A percentile compares a stretch with the other conserved stretches of the same genome.
phyloP scores from a whole-genome alignment of 2,888 invertebrate species.

The Clanis bilineata region DNA sequence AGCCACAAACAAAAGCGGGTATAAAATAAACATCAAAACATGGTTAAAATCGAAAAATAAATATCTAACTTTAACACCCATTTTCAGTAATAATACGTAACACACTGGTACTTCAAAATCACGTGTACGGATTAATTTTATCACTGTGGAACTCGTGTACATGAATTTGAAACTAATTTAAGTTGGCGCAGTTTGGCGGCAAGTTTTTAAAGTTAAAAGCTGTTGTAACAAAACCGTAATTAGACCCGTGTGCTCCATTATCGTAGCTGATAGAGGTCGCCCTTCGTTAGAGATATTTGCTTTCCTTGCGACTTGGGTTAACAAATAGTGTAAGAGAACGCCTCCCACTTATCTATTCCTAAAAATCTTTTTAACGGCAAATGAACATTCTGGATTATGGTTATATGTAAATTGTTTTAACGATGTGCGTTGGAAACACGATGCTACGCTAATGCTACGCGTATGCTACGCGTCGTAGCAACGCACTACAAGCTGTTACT shows the following conservation, averaged over 20 bases:
- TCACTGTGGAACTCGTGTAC: not conserved
- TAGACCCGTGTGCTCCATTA: conserved; percentile 8
- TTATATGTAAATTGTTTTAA: too few species aligned
- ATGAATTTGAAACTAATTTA: conserved; percentile 40
- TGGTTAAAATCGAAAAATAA: too few species aligned
- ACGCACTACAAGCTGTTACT: too few species aligned
- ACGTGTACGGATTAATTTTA: conserved; percentile 3
- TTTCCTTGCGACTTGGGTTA: not conserved
- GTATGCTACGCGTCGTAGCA: too few species aligned
- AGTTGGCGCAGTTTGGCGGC: conserved; percentile 33
- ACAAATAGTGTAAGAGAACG: not conserved
- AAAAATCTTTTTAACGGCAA: not conserved
- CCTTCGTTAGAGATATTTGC: not conserved
- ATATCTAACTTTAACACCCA: too few species aligned
- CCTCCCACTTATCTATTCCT: not conserved
- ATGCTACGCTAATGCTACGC: too few species aligned
- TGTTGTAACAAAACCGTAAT: conserved; percentile 9
- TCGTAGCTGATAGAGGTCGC: not conserved
- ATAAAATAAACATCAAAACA: too few species aligned
- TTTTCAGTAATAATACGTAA: not conserved
- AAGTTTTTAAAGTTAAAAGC: conserved; percentile 13
- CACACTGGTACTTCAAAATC: not conserved
- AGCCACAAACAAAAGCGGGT: too few species aligned
- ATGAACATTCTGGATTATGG: too few species aligned
- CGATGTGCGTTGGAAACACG: too few species aligned